These are phyloP conservation scores for Allolobophora icterica DNA, from an alignment of 2,888 invertebrate genomes.

Conservation along the genomic window DNA sequence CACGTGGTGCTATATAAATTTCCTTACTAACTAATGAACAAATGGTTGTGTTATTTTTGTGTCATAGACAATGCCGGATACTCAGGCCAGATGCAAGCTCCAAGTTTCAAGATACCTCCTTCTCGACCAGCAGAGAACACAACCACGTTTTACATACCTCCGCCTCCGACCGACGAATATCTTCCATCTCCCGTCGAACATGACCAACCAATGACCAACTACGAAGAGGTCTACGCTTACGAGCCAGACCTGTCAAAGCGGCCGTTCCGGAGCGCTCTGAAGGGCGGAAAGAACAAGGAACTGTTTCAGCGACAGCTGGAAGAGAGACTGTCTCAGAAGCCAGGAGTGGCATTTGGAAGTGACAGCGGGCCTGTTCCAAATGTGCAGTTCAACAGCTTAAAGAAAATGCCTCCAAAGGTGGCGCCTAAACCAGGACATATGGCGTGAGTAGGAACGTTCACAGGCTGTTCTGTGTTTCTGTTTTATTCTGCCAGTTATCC, in stretches of 20 bases:
- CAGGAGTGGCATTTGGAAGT: background rate
- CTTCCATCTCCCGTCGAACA: background rate
- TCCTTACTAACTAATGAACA: too few species aligned
- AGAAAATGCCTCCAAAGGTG: constrained; percentile 45
- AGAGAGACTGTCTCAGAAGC: constrained; percentile 41
- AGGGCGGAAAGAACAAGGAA: constrained; percentile 50
- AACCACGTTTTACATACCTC: constrained; percentile 14
- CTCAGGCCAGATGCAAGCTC: background rate
- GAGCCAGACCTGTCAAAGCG: constrained; percentile 65
- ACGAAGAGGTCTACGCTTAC: constrained; percentile 56
- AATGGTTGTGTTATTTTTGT: background rate
- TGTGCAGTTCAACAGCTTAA: background rate
- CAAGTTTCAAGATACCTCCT: background rate
- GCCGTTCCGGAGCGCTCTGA: constrained; percentile 66
- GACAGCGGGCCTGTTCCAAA: background rate
- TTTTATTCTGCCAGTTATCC: background rate
- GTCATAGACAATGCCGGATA: background rate
- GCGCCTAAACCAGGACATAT: constrained; percentile 48
- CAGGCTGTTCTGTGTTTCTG: background rate
- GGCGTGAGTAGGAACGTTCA: background rate
- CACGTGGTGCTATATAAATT: too few species aligned
- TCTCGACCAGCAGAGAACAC: background rate
- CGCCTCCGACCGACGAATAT: constrained; percentile 22
- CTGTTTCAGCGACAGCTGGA: constrained; percentile 48
- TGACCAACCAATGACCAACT: background rate